These are phyloP conservation scores for Neotoma lepida DNA, from an alignment of 2,113 vertebrate genomes.

Conservation along the genomic window DNA sequence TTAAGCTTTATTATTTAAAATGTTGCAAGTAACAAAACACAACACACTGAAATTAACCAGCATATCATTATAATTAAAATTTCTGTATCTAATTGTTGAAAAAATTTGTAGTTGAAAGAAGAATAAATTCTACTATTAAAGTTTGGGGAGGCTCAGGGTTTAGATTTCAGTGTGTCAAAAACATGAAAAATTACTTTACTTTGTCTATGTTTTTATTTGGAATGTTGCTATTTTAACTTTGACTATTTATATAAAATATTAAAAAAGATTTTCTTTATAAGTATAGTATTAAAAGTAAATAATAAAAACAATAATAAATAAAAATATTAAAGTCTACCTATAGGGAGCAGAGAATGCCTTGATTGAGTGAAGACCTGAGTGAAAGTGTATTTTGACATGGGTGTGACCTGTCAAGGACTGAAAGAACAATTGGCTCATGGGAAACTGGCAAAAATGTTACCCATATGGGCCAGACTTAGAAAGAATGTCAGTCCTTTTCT, in stretches of 20 bases:
- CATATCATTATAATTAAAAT: neutral
- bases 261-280: neutral
- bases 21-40: neutral
- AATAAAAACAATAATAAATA: no score
- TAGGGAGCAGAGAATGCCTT: neutral
- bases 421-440: neutral
- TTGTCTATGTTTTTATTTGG: neutral
- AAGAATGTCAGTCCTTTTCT: neutral
- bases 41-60: neutral
- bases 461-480: neutral
- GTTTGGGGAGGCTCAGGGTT: neutral
- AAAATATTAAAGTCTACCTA: no score
- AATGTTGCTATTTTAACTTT: neutral
- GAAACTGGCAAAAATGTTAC: neutral
- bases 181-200: no score
- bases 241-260: neutral
- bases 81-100: neutral
- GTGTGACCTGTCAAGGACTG: rapidly evolving
- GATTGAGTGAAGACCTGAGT: neutral
- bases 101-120: neutral
- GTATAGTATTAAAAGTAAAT: neutral
- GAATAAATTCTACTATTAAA: neutral
- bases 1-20: neutral
- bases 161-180: neutral
- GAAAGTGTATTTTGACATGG: neutral